Percentiles rank a stretch among this genome's conserved stretches.
These are phyloP conservation scores for Drosophila athabasca DNA, from an alignment of 1,140 invertebrate genomes.

Conservation along the genomic window DNA sequence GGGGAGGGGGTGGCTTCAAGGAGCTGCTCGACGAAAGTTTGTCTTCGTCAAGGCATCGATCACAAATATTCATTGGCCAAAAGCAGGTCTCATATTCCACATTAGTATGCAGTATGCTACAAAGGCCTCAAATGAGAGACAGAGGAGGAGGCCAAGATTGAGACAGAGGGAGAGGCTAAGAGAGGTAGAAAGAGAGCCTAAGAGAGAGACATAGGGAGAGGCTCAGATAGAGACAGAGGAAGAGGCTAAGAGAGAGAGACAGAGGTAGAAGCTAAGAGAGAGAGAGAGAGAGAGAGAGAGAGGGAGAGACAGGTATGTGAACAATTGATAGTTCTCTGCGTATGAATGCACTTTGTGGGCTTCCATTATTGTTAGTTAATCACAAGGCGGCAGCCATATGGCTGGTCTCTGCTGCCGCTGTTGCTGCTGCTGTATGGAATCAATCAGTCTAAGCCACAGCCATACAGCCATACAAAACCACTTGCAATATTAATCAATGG, in stretches of 20 bases:
- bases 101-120: slow-evolving; percentile 18
- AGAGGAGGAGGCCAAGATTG: too few species aligned
- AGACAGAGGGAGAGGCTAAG: too few species aligned
- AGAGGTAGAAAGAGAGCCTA: too few species aligned
- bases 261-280: too few species aligned
- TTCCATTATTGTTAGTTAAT: slow-evolving; percentile 56
- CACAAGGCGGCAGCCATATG: slow-evolving; percentile 33
- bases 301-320: too few species aligned
- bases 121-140: background rate
- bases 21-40: slow-evolving; percentile 30
- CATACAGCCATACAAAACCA: slow-evolving; percentile 6
- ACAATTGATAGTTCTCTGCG: background rate
- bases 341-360: slow-evolving; percentile 15
- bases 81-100: slow-evolving; percentile 41
- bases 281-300: too few species aligned
- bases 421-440: too few species aligned
- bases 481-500: slow-evolving; percentile 69
- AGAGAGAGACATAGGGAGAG: too few species aligned
- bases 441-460: slow-evolving; percentile 37
- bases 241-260: too few species aligned
- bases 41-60: slow-evolving; percentile 31
- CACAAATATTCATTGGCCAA: slow-evolving; percentile 43
- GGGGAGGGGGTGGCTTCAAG: background rate
- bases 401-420: too few species aligned
- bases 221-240: too few species aligned